Percentiles rank a stretch among this genome's conserved stretches.
phyloP scores from a whole-genome alignment of 2,797 vertebrate genomes.

The Calcarius lapponicus region DNA sequence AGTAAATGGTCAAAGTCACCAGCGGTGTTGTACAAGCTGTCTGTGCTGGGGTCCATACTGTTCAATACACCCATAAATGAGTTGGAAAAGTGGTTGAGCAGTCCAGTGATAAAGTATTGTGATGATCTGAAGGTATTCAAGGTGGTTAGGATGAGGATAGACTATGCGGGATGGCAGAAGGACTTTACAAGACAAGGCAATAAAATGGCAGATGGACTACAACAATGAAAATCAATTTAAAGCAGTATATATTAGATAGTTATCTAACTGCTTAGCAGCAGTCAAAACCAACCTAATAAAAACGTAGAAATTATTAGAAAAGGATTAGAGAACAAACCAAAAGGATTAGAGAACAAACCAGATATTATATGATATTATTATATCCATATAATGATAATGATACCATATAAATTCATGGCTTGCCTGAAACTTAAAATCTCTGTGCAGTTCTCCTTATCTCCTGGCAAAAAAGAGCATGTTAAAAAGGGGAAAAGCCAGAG shows the following conservation, averaged over 20 bases:
- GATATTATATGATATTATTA: too few relatives aligned
- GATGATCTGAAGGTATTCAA: neutral
- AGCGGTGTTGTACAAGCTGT: neutral
- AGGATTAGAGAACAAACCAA: neutral
- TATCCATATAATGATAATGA: neutral
- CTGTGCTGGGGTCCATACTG: neutral
- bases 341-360: neutral
- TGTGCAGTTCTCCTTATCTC: neutral
- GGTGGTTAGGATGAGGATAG: neutral
- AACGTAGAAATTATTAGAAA: neutral
- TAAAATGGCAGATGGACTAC: constrained; percentile 12
- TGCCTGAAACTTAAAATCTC: neutral
- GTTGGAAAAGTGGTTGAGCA: neutral
- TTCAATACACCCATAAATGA: neutral
- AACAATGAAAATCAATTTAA: constrained; percentile 9
- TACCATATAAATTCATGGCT: neutral
- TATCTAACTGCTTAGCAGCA: neutral
- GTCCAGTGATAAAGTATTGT: neutral
- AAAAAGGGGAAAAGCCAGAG: neutral
- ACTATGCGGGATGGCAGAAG: constrained; percentile 11
- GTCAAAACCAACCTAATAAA: neutral
- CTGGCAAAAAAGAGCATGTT: neutral
- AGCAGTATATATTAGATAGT: neutral
- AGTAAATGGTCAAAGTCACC: neutral
- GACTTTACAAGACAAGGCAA: neutral